A percentile compares a stretch with the other conserved stretches of the same genome.
These are phyloP conservation scores for Anseranas semipalmata DNA, from an alignment of 2,113 vertebrate species.

Conservation along the genomic window DNA sequence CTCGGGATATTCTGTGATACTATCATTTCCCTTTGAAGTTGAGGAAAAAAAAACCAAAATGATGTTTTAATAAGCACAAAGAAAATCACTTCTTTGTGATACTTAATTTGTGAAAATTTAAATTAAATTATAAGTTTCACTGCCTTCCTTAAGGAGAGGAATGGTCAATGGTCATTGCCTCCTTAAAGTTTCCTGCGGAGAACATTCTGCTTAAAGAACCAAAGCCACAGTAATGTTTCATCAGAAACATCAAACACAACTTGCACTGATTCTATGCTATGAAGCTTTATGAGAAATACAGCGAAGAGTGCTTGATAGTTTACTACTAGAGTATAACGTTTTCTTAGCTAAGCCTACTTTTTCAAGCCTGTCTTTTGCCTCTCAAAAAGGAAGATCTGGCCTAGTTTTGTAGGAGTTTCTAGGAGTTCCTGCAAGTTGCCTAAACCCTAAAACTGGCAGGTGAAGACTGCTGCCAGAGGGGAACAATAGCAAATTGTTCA, in stretches of 20 bases:
- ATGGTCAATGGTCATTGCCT: background rate
- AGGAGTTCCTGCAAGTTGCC: background rate
- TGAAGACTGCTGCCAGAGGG: background rate
- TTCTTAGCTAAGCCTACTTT: background rate
- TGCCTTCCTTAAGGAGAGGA: background rate
- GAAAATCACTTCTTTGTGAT: background rate
- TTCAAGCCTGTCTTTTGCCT: background rate
- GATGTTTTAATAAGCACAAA: background rate
- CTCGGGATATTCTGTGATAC: too few relatives aligned
- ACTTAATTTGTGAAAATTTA: background rate
- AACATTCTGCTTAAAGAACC: background rate
- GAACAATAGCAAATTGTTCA: background rate
- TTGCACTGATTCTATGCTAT: background rate
- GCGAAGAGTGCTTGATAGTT: background rate
- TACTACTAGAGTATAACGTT: background rate
- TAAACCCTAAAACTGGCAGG: background rate
- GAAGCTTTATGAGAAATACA: background rate
- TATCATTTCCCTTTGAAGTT: background rate
- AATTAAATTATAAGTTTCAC: background rate
- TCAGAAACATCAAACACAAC: background rate
- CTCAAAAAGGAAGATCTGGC: background rate
- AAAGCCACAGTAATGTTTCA: background rate
- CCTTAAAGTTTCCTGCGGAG: background rate
- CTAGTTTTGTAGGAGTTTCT: background rate
- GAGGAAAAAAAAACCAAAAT: background rate